Conservation (phyloP, 1,140 invertebrate species). For the Drosophila bocki region DNA sequence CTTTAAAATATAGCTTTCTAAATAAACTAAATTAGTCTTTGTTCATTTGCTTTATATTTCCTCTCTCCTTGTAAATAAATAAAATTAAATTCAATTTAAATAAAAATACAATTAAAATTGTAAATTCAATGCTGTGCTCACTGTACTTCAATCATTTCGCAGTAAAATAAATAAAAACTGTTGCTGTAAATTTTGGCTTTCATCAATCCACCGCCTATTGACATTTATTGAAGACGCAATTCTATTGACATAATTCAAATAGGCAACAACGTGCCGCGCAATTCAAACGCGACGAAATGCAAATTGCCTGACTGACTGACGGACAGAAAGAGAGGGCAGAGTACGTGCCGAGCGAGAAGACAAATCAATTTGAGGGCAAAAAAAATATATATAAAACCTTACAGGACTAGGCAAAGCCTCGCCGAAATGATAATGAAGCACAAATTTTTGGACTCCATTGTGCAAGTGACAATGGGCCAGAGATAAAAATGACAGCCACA, state of each 20-base stretch:
- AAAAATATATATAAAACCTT: background rate
- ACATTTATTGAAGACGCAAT: constrained; percentile 77
- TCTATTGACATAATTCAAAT: constrained; percentile 81
- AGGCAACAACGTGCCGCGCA: constrained; percentile 78
- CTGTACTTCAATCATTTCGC: constrained; percentile 3
- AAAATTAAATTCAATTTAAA: too few species aligned
- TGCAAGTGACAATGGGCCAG: constrained; percentile 68
- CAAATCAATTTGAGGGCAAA: constrained; percentile 74
- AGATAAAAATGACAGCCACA: constrained; percentile 78
- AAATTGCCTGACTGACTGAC: constrained; percentile 58
- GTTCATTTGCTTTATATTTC: too few species aligned
- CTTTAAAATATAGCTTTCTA: too few species aligned
- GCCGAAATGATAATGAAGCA: constrained; percentile 50
- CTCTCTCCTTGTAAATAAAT: too few species aligned
- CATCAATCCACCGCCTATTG: constrained; percentile 44
- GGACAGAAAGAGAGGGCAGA: background rate
- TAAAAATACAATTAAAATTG: too few species aligned
- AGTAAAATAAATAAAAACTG: constrained; percentile 21
- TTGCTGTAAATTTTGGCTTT: constrained; percentile 41
- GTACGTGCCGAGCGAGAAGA: constrained; percentile 56
- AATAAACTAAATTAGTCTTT: too few species aligned
- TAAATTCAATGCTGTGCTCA: background rate
- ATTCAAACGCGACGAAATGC: constrained; percentile 77
- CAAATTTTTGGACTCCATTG: constrained; percentile 68
- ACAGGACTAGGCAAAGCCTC: constrained; percentile 5